Conservation (phyloP, 2,797 vertebrate genomes). For the Eulemur mongoz region DNA sequence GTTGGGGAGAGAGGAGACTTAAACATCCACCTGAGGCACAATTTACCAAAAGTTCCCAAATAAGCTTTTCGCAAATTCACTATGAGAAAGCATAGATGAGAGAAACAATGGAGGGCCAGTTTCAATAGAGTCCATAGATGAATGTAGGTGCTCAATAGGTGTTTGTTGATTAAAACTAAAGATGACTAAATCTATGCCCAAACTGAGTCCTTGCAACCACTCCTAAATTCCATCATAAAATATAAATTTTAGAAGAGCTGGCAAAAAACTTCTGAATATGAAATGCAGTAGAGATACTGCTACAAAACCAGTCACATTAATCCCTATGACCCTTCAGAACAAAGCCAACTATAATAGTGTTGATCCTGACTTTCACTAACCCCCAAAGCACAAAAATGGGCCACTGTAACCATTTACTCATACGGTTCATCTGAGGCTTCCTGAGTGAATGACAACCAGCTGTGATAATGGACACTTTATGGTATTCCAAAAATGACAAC, state of each 20-base stretch:
- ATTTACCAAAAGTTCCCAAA: not conserved
- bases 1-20: not conserved
- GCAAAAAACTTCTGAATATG: not conserved
- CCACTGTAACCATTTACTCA: not conserved
- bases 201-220: not conserved
- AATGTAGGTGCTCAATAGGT: not conserved
- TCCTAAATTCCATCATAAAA: not conserved
- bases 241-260: not conserved
- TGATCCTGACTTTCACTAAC: not conserved
- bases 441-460: not conserved
- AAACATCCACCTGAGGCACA: not conserved
- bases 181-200: not conserved
- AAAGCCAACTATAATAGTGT: not conserved
- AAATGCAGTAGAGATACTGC: not conserved
- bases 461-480: not conserved
- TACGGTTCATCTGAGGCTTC: not conserved
- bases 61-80: not conserved
- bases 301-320: not conserved
- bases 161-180: not conserved
- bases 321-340: not conserved
- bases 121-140: not conserved
- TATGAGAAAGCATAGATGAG: not conserved
- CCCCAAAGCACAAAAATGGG: not conserved
- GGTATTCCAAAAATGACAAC: not conserved
- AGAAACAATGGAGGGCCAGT: not conserved